A percentile compares a stretch with the other conserved stretches of the same genome.
These are phyloP conservation scores for Eupleurogrammus muticus DNA, from an alignment of 2,797 vertebrate genomes.

Conservation along the genomic window DNA sequence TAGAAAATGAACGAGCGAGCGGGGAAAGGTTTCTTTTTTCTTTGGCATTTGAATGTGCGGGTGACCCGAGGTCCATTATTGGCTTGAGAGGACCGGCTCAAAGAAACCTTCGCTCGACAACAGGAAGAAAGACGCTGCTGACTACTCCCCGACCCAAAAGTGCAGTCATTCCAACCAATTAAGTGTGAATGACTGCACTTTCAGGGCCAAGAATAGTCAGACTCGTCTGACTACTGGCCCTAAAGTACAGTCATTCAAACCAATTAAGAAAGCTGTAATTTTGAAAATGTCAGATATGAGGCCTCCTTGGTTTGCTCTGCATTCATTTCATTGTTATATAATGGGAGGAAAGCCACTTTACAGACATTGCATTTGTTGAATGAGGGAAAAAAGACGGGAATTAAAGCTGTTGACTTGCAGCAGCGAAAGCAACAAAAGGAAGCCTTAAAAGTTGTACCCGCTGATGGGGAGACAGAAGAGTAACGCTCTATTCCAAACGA, in stretches of 20 bases:
- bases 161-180: conserved; percentile 51
- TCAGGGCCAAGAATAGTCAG: too few species aligned
- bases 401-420: conserved; percentile 4
- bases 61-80: conserved; percentile 41
- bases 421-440: not conserved
- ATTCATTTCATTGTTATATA: conserved; percentile 6
- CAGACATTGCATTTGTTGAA: conserved; percentile 2
- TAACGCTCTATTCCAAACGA: conserved; percentile 8
- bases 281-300: conserved; percentile 54
- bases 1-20: conserved; percentile 26
- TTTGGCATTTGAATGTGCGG: conserved; percentile 44
- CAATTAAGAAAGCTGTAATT: conserved; percentile 59
- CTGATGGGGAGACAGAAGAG: conserved; percentile 5
- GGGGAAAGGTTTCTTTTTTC: conserved; percentile 12
- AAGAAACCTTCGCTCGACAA: conserved; percentile 28
- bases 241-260: conserved; percentile 57
- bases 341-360: not conserved
- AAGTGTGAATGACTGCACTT: not conserved
- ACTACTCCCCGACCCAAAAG: conserved; percentile 39
- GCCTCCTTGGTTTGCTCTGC: conserved; percentile 13
- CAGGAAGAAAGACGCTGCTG: conserved; percentile 37
- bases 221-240: not conserved
- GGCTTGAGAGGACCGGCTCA: conserved; percentile 41
- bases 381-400: not conserved
- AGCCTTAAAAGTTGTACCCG: not conserved